phyloP scores from a whole-genome alignment of 37 sponge, comb jelly and placozoan genomes.

The Diacarnus erythraeanus region DNA sequence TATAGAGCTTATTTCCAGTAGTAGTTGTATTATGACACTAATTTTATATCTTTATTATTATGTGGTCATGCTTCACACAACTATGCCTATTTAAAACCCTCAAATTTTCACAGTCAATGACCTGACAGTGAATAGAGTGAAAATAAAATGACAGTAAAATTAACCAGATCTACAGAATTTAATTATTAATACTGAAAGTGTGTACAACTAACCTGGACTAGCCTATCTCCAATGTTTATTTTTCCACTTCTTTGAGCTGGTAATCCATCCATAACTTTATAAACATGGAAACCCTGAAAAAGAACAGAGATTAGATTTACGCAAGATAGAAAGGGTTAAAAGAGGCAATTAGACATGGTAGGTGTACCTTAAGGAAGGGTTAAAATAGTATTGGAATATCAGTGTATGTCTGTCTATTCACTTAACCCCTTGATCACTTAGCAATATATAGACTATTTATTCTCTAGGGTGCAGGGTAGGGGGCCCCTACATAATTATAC shows the following conservation, averaged over 20 bases:
- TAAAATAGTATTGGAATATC: no score
- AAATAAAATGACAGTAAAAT: neutral
- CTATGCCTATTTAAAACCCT: neutral
- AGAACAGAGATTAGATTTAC: no score
- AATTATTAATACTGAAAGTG: neutral
- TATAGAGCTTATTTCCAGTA: no score
- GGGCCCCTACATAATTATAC: no score
- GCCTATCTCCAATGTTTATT: constrained; percentile 36
- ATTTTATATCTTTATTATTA: no score
- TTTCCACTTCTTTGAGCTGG: constrained; percentile 45
- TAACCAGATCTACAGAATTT: neutral
- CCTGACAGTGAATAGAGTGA: neutral
- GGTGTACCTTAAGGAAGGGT: no score
- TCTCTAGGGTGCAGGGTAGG: no score
- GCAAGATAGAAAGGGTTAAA: constrained; percentile 8
- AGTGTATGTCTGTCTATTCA: no score
- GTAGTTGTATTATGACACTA: no score
- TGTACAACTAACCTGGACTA: constrained; percentile 29
- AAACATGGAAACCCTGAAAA: constrained; percentile 48
- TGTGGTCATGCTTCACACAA: neutral
- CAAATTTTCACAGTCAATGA: neutral
- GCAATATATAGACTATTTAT: no score
- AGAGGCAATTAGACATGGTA: no score
- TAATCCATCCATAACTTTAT: constrained; percentile 29
- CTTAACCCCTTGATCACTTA: no score